A percentile compares a stretch with the other conserved stretches of the same genome.
These are phyloP conservation scores for Lasiurus cinereus DNA, from an alignment of 2,113 vertebrate species.

Conservation along the genomic window DNA sequence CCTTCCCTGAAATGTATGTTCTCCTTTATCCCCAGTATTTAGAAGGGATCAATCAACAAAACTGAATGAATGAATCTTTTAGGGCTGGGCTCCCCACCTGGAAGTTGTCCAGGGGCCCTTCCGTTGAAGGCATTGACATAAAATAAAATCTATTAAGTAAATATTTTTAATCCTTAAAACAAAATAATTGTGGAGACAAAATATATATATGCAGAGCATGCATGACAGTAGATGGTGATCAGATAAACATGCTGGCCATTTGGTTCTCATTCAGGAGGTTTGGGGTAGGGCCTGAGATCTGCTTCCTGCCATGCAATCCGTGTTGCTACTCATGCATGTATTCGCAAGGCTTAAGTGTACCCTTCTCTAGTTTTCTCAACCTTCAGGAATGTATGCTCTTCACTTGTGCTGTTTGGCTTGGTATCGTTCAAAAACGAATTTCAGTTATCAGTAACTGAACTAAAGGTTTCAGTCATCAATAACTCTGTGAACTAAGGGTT, in stretches of 20 bases:
- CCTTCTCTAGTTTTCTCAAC: conserved; percentile 23
- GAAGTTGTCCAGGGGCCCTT: not conserved
- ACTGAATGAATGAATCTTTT: not conserved
- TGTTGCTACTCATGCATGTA: not conserved
- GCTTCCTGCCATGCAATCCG: not conserved
- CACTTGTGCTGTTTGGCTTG: conserved; percentile 16
- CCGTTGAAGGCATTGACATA: not conserved
- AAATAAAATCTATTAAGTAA: not conserved
- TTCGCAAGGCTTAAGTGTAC: not conserved
- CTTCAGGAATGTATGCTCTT: not conserved
- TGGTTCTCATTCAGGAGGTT: not conserved
- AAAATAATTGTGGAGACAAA: not conserved
- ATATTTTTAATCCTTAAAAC: conserved; percentile 17
- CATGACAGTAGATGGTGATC: not conserved
- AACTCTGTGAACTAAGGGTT: not conserved
- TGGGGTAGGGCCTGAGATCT: not conserved
- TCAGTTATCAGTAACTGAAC: not conserved
- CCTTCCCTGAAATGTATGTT: not conserved
- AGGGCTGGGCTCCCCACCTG: not conserved
- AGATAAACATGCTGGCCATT: not conserved
- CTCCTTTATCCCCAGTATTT: not conserved
- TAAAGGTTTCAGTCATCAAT: not conserved
- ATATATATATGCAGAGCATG: not conserved
- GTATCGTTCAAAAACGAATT: not conserved
- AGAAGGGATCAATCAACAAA: not conserved